Evolutionary conservation across 1,140 invertebrate species (phyloP), one percentile per base, ranked within the genome.

Genomic region (Adoxophyes honmai): DNA sequence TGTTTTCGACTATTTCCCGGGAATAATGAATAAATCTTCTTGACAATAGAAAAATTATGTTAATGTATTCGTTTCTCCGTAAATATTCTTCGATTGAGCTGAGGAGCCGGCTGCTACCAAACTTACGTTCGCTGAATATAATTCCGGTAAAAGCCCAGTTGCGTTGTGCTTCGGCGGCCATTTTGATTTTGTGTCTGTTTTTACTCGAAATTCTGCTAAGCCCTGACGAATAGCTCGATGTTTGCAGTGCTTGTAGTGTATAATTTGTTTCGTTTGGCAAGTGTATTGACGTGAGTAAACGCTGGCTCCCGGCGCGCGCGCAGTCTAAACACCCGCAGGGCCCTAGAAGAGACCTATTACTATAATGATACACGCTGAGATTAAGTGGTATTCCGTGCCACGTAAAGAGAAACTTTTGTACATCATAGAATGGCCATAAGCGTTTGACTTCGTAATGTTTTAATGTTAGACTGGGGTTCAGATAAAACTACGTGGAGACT

Each of bases 1-100:
- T 48, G n/a, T 48, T 48, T 48, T 18, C 16, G 42, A 48, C 42
- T 48, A 48, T 48, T 48, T 48, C 21, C 42, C 21, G 42, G 42
- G 18, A 48, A 48, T 21, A 28, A 48, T 48, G 42, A 48, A 48
- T 48, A 48, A 48, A 48, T 48, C 42, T 21, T 48, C 16, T 48
- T 48, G 10, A 48, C 11, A 18, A 48, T n/a, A n/a, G 7, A 48
- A 48, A 44, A 48, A 28, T 21, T 48, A 48, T 48, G 42, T 21
- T 11, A 48, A 48, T 48, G 4, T 33, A 28, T 21, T 13, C n/a
- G 4, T 48, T 48, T 48, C 42, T 28, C 21, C 42, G 42, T 48
- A 48, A 48, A 48, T 48, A 48, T 48, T 48, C 18, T 48, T 48
- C 10, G 18, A 48, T 48, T 48, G 21, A 48, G 21, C 21, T 21